phyloP scores from a whole-genome alignment of 2,113 vertebrate genomes.

The Aspidoscelis tigris region DNA sequence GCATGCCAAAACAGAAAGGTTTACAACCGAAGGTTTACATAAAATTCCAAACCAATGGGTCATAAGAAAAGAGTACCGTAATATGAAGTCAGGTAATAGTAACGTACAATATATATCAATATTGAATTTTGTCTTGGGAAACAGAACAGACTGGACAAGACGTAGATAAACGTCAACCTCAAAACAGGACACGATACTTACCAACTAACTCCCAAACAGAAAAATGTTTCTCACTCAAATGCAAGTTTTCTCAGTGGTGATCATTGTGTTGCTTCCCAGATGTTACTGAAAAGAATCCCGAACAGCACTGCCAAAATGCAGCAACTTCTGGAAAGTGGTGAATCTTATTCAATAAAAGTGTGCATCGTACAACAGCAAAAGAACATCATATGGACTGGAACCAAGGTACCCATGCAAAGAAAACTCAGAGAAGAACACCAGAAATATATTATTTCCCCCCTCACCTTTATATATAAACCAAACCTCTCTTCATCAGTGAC shows the following conservation, averaged over 20 bases:
- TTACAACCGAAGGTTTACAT: constrained; percentile 8
- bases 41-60: background rate
- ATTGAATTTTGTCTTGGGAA: background rate
- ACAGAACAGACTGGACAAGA: background rate
- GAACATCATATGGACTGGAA: background rate
- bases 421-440: background rate
- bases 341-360: background rate
- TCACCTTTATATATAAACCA: background rate
- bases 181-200: background rate
- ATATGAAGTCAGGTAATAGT: background rate
- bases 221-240: too few species aligned
- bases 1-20: background rate
- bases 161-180: constrained; percentile 14
- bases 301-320: too few species aligned
- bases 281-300: too few species aligned
- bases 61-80: background rate
- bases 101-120: background rate
- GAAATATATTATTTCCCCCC: background rate
- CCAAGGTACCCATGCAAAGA: background rate
- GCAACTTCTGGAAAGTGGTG: too few species aligned
- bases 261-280: too few species aligned
- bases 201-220: background rate
- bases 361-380: background rate
- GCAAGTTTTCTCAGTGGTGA: too few species aligned
- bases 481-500: background rate